phyloP scores from a whole-genome alignment of 1,140 invertebrate species.

The Anagrus nilaparvatae region DNA sequence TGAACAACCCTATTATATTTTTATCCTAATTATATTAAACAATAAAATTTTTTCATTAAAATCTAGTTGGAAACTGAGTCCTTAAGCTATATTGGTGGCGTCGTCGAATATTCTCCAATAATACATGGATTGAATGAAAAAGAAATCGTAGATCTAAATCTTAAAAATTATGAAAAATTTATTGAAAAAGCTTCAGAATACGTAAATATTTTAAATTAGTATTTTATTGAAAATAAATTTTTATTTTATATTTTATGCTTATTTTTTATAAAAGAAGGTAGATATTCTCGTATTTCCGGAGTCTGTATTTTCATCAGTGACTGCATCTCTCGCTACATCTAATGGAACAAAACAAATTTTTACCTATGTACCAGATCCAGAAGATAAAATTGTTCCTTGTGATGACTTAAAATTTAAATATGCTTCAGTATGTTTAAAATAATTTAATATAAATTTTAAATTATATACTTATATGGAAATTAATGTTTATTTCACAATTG shows the following conservation, averaged over 20 bases:
- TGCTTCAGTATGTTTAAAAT: slow-evolving; percentile 7
- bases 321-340: slow-evolving; percentile 28
- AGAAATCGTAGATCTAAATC: not conserved
- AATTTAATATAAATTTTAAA: not conserved
- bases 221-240: not conserved
- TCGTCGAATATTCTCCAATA: slow-evolving; percentile 11
- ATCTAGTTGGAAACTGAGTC: too few relatives aligned
- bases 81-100: slow-evolving; percentile 6
- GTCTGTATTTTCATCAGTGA: slow-evolving; percentile 39
- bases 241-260: not conserved
- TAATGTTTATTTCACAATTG: not conserved
- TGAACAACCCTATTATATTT: too few relatives aligned
- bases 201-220: slow-evolving; percentile 2
- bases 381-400: slow-evolving; percentile 20
- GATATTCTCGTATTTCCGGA: slow-evolving; percentile 83
- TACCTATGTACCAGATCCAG: slow-evolving; percentile 24
- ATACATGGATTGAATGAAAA: not conserved
- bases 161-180: slow-evolving; percentile 12
- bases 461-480: not conserved
- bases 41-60: too few relatives aligned
- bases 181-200: slow-evolving; percentile 5
- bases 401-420: not conserved
- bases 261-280: slow-evolving; percentile 40
- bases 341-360: too few relatives aligned
- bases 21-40: too few relatives aligned